phyloP scores from a whole-genome alignment of 2,888 invertebrate species.

The Andrena haemorrhoa region DNA sequence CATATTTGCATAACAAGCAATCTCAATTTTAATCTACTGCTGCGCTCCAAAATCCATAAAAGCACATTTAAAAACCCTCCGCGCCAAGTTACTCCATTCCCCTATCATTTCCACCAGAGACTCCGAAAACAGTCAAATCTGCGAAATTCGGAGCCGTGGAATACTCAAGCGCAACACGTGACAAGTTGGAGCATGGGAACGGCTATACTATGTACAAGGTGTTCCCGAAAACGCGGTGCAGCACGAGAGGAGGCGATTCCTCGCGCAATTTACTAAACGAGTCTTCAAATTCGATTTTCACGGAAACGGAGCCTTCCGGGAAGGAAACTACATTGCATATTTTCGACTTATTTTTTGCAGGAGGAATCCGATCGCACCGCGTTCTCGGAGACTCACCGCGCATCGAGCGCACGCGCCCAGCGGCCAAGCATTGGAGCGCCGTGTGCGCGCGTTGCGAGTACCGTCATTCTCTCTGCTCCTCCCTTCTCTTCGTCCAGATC shows the following conservation, averaged over 20 bases:
- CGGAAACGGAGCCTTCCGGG: too few species aligned
- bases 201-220: too few species aligned
- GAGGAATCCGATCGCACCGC: too few species aligned
- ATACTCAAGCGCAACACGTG: neutral
- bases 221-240: neutral
- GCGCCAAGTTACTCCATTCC: neutral
- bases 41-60: too few species aligned
- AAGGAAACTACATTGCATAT: too few species aligned
- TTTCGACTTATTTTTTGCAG: too few species aligned
- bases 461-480: neutral
- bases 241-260: neutral
- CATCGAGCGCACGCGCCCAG: conserved; percentile 52
- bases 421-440: conserved; percentile 42
- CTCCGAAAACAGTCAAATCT: neutral
- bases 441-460: neutral
- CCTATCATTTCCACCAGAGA: neutral
- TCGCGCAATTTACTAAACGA: conserved; percentile 35
- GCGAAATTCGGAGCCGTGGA: neutral
- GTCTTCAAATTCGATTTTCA: too few species aligned
- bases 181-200: conserved; percentile 19
- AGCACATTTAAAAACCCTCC: too few species aligned
- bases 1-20: too few species aligned
- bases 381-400: too few species aligned
- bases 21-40: too few species aligned
- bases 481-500: neutral